Evolutionary conservation across 1,140 invertebrate genomes (phyloP).

Genomic region (Steinernema feltiae): DNA sequence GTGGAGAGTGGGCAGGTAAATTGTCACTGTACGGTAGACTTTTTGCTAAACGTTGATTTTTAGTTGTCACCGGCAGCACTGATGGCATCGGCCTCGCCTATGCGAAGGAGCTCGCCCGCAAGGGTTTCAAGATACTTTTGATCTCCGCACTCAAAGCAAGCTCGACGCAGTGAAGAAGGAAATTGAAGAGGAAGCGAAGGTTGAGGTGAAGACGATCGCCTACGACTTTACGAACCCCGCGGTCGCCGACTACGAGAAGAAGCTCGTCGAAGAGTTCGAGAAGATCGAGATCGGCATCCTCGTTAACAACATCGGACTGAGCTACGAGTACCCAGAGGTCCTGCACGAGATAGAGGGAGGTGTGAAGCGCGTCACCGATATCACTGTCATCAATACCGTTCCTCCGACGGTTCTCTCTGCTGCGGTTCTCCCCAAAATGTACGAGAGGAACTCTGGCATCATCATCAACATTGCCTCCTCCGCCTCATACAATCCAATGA

Average conservation of each 20-base stretch:
- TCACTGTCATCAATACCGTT: conserved; percentile 40
- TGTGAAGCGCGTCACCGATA: conserved; percentile 44
- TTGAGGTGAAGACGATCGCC: conserved; percentile 39
- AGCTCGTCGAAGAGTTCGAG: conserved; percentile 35
- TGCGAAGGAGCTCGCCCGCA: conserved; percentile 45
- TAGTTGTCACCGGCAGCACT: conserved; percentile 52
- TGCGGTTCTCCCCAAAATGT: conserved; percentile 37
- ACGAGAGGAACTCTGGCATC: conserved; percentile 29
- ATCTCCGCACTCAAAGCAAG: conserved; percentile 47
- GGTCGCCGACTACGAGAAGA: conserved; percentile 38
- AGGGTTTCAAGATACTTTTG: conserved; percentile 48
- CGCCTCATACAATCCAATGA: conserved; percentile 26
- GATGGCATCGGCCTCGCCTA: conserved; percentile 58
- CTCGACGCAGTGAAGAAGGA: conserved; percentile 43
- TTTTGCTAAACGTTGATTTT: conserved; percentile 25
- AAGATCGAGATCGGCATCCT: conserved; percentile 51
- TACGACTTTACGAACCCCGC: conserved; percentile 47
- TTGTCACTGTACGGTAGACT: conserved; percentile 20
- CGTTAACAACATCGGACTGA: conserved; percentile 54
- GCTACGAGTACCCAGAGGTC: conserved; percentile 53
- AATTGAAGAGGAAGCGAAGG: conserved; percentile 30
- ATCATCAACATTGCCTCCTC: conserved; percentile 43
- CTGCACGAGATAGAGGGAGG: conserved; percentile 49
- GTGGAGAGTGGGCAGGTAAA: conserved; percentile 51
- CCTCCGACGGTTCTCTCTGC: conserved; percentile 36